These are phyloP conservation scores for Spondyliosoma cantharus DNA, from an alignment of 2,797 vertebrate genomes.

Conservation along the genomic window DNA sequence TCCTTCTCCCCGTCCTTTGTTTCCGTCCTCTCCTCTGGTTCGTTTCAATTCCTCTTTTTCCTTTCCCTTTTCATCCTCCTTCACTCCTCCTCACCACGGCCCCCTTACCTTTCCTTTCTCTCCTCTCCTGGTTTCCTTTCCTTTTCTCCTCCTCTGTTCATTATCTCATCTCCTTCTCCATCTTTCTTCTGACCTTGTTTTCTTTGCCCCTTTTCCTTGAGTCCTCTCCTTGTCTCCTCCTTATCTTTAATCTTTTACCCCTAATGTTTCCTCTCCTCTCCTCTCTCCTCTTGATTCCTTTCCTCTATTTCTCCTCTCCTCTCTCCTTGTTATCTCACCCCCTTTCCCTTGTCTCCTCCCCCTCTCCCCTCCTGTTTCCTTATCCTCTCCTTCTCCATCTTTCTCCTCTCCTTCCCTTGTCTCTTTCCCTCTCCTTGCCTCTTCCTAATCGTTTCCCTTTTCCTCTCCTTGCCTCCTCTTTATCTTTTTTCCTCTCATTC, in stretches of 20 bases:
- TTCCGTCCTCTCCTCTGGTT: constrained; percentile 4
- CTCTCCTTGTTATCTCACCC: no score
- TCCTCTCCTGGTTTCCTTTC: background rate
- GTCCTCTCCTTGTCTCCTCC: background rate
- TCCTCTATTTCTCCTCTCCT: background rate
- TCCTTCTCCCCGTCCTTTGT: constrained; percentile 18
- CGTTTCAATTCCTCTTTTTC: background rate
- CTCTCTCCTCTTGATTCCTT: background rate
- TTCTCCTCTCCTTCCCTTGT: background rate
- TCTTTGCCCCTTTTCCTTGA: no score
- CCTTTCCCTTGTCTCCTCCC: background rate
- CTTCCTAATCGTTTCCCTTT: background rate
- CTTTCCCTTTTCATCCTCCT: background rate
- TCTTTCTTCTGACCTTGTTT: background rate
- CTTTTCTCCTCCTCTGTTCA: background rate
- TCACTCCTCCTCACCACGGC: background rate
- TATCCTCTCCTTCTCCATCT: background rate
- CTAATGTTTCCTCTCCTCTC: background rate
- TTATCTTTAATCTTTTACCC: no score
- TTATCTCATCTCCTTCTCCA: background rate
- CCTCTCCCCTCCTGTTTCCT: background rate
- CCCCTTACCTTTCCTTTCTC: background rate
- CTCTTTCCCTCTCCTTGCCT: background rate
- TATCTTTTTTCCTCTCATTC: background rate
- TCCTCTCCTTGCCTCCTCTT: background rate